A percentile compares a stretch with the other conserved stretches of the same genome.
Conservation (phyloP, 2,888 invertebrate species). For the Alviniconcha strummeri region DNA sequence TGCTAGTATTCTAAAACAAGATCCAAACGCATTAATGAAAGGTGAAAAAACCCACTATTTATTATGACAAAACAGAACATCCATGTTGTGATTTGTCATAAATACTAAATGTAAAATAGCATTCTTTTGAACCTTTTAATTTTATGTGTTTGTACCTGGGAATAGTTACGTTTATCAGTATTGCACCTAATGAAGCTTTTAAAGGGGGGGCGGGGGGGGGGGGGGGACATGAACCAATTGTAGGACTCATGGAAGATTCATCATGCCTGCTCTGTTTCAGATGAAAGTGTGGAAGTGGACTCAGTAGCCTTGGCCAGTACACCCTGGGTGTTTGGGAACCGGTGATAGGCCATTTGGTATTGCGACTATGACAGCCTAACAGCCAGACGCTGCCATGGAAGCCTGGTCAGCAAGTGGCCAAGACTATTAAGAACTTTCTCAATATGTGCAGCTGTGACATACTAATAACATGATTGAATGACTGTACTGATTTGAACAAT, state of each 20-base stretch:
- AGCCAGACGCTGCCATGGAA: neutral
- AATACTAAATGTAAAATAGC: neutral
- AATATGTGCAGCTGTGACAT: neutral
- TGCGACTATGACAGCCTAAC: neutral
- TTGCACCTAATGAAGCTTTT: no score
- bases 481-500: no score
- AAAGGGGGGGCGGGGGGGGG: no score
- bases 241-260: neutral
- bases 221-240: neutral
- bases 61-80: no score
- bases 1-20: no score
- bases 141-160: neutral
- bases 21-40: no score
- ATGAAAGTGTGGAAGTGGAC: slow-evolving; percentile 1
- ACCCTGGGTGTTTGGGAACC: neutral
- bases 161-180: no score
- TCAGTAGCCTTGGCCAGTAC: neutral
- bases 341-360: neutral
- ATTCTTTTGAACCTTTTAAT: neutral
- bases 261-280: neutral
- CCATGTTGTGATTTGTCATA: no score
- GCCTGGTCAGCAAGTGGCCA: neutral
- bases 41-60: no score
- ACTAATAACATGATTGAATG: no score
- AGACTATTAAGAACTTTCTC: neutral